Conservation (phyloP, 2,888 invertebrate species). For the Steinernema scapterisci region DNA sequence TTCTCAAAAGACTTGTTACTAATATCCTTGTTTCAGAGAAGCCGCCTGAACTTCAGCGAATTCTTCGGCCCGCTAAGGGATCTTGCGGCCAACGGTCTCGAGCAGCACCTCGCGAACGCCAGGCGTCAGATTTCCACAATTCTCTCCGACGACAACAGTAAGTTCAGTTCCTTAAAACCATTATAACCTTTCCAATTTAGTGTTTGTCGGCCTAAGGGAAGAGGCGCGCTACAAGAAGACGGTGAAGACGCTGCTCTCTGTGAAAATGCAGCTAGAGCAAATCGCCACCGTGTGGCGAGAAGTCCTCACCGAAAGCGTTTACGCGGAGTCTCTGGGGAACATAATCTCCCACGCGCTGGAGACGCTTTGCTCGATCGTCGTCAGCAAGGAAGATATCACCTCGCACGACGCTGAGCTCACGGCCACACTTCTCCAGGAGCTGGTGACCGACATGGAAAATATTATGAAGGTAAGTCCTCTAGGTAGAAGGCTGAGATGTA, state of each 20-base stretch:
- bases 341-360: constrained; percentile 55
- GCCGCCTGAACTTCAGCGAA: constrained; percentile 41
- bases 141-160: constrained; percentile 40
- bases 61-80: constrained; percentile 49
- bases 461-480: constrained; percentile 39
- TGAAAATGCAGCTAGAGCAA: constrained; percentile 49
- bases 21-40: background rate
- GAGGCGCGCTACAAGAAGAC: constrained; percentile 32
- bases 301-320: constrained; percentile 56
- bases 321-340: constrained; percentile 54
- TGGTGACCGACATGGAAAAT: constrained; percentile 41
- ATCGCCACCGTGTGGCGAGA: constrained; percentile 57
- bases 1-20: background rate
- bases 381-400: constrained; percentile 48
- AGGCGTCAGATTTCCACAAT: constrained; percentile 47
- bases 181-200: constrained; percentile 29
- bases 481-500: constrained; percentile 8
- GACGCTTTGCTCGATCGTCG: constrained; percentile 44
- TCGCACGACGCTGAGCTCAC: constrained; percentile 42
- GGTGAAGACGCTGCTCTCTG: constrained; percentile 26
- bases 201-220: constrained; percentile 39
- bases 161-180: background rate
- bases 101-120: constrained; percentile 48
- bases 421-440: constrained; percentile 44
- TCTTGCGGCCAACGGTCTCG: constrained; percentile 53